These are phyloP conservation scores for Tachysurus vachellii DNA, from an alignment of 2,113 vertebrate genomes.

Conservation along the genomic window DNA sequence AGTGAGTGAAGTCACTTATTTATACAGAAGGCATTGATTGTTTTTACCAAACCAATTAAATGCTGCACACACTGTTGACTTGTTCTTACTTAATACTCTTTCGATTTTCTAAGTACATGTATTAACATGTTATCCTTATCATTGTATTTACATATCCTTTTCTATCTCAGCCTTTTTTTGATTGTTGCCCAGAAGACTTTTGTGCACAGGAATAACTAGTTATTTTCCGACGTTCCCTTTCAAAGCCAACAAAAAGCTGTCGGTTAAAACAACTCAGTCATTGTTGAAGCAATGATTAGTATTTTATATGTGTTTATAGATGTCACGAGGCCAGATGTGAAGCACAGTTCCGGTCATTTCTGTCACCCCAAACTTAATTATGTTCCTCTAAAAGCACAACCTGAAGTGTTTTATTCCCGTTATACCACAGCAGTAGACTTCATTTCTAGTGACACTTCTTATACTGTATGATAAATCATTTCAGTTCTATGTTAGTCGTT, in stretches of 20 bases:
- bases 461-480: too few species aligned
- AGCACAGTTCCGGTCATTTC: neutral
- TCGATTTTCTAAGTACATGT: neutral
- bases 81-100: neutral
- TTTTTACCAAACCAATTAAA: too few species aligned
- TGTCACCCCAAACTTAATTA: neutral
- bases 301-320: neutral
- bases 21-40: too few species aligned
- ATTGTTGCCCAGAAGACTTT: neutral
- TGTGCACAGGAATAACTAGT: neutral
- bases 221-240: neutral
- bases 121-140: neutral
- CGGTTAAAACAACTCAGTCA: neutral
- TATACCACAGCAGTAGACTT: neutral
- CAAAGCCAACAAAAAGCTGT: neutral
- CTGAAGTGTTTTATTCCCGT: neutral
- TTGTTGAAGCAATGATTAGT: neutral
- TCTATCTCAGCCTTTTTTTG: neutral
- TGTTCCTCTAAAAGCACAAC: neutral
- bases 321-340: too few species aligned
- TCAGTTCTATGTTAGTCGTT: neutral
- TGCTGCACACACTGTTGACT: neutral
- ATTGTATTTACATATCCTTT: neutral
- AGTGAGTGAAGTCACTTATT: too few species aligned
- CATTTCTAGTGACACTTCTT: too few species aligned